These are phyloP conservation scores for Eospalax fontanierii DNA, from an alignment of 2,797 vertebrate species.

Conservation along the genomic window DNA sequence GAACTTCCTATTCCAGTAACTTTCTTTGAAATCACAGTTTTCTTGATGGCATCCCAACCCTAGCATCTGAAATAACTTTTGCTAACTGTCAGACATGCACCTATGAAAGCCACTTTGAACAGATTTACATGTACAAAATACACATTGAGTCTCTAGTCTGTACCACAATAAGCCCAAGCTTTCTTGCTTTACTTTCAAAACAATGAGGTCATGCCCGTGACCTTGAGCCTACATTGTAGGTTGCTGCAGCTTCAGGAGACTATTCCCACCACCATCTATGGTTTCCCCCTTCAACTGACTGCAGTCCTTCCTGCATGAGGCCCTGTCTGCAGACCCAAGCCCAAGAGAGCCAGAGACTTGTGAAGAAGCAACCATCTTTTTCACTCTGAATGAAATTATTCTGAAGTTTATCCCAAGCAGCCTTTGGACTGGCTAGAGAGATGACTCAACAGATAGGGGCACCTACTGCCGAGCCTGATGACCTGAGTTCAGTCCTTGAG, in stretches of 20 bases:
- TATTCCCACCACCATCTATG: fast-evolving
- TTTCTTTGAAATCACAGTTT: neutral
- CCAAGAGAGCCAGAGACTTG: neutral
- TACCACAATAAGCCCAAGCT: neutral
- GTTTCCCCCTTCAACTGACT: neutral
- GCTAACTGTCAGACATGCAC: neutral
- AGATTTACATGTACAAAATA: neutral
- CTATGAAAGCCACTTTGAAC: neutral
- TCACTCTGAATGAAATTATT: neutral
- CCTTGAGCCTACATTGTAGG: fast-evolving
- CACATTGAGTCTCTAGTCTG: neutral
- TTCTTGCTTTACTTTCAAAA: neutral
- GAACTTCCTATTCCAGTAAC: neutral
- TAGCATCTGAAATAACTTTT: neutral
- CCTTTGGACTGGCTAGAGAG: neutral
- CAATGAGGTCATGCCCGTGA: fast-evolving
- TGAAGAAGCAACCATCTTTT: neutral
- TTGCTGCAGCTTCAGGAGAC: neutral
- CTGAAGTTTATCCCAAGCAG: neutral
- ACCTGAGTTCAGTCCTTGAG: too few relatives aligned
- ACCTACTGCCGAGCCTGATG: neutral
- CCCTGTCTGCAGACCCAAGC: neutral
- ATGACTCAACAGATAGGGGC: too few relatives aligned
- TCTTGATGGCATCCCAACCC: neutral
- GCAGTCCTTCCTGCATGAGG: neutral